phyloP scores from a whole-genome alignment of 2,797 vertebrate species.

The Danio tinwini region DNA sequence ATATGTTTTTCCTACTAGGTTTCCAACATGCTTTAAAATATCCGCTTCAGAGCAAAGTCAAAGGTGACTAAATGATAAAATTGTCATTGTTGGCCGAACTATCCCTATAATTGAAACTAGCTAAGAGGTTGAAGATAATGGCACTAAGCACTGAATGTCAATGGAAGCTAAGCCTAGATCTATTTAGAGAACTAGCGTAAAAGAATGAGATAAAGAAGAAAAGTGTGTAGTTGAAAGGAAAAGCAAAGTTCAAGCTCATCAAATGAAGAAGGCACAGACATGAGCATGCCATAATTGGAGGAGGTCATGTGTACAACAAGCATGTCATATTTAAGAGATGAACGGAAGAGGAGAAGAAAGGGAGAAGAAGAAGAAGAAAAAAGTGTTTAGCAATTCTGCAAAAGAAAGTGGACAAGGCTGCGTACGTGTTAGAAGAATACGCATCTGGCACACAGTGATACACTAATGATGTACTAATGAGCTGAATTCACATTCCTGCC shows the following conservation, averaged over 20 bases:
- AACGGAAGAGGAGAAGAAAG: conserved; percentile 35
- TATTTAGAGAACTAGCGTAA: conserved; percentile 74
- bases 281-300: not conserved
- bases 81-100: conserved; percentile 1
- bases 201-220: not conserved
- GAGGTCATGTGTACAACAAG: conserved; percentile 32
- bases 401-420: conserved; percentile 14
- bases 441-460: conserved; percentile 44
- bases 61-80: not conserved
- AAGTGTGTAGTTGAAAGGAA: conserved; percentile 21
- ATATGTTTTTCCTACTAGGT: too few relatives aligned
- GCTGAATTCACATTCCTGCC: conserved; percentile 48
- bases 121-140: conserved; percentile 42
- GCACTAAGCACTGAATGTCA: conserved; percentile 64
- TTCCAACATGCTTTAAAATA: not conserved
- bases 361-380: conserved; percentile 38
- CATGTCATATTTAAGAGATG: conserved; percentile 39
- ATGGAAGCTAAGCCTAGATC: conserved; percentile 74
- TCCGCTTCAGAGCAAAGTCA: not conserved
- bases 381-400: conserved; percentile 46
- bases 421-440: conserved; percentile 34
- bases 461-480: conserved; percentile 53
- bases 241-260: conserved; percentile 14
- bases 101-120: conserved; percentile 5
- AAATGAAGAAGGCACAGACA: not conserved